Base-by-base conservation (phyloP, 2,888 invertebrate species). In the Drosophila eohydei region DNA sequence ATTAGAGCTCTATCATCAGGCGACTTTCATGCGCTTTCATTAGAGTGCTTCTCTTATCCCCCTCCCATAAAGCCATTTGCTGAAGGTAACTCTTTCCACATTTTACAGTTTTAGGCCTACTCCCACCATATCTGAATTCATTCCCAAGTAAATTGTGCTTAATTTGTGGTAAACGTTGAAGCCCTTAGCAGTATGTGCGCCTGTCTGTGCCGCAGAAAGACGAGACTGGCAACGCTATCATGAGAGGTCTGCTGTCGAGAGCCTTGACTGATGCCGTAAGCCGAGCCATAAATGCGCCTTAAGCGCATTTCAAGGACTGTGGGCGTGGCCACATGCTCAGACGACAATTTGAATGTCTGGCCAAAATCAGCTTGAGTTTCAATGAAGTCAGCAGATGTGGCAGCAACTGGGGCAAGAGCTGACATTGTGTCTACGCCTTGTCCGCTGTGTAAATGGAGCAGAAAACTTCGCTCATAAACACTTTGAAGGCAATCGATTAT, bases 401-500 rank as follows among this genome's bases (percentile, higher is more conserved):
- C 43, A 30, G 64, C 40, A 8, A 44, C 1, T 34, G 34, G 21
- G 61, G 61, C 44, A 30, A 16, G 2, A 12, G 32, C 36, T 40
- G 58, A 28, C 40, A 54, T 40, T 54, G 52, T 21, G 12, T 5
- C 41, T 26, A 34, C 57, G n/a, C 4, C 9, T n/a, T 28, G 38
- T 48, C 48, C 12, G n/a, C 16, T 28, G 30, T 54, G 28, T 26
- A 62, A 59, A 46, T 64, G 50, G 43, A 69, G 59, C 56, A 59
- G 61, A 64, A 58, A 58, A 64, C 60, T 59, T 52, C 36, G 14
- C 36, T 48, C 57, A 46, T 68, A 41, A 41, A 58, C 56, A 64
- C 52, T 63, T 61, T 58, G 28, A 58, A 50, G 57, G 60, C 63
- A 60, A 78, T 73, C 73, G 70, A 71, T 69, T 44, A 52, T n/a